Evolutionary conservation across 1,140 invertebrate species (phyloP).

Genomic region (Kradibia gibbosae): DNA sequence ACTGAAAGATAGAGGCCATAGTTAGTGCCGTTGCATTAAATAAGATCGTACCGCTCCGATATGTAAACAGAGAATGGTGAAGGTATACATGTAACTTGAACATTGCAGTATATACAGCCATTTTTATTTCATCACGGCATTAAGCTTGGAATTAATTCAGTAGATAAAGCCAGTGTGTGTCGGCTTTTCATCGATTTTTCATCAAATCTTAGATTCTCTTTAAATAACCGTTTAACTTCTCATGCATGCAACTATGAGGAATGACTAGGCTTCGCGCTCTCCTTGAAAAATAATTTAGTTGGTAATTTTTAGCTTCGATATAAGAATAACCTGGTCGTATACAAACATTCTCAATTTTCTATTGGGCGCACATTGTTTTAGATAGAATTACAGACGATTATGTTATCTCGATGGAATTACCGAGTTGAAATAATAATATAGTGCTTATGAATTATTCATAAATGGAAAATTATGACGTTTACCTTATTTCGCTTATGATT

Average conservation of each 20-base stretch:
- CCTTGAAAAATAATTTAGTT: conserved; percentile 33
- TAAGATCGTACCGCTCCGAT: conserved; percentile 29
- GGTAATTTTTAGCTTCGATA: conserved; percentile 8
- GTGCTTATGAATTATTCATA: background rate
- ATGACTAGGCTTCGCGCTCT: background rate
- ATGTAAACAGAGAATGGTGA: background rate
- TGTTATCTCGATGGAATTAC: background rate
- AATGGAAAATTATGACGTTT: background rate
- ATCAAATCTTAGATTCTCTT: conserved; percentile 25
- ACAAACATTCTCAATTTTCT: background rate
- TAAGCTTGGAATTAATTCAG: conserved; percentile 42
- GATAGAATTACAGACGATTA: background rate
- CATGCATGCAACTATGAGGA: conserved; percentile 35
- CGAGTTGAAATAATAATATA: background rate
- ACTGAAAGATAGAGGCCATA: background rate
- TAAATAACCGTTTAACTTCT: conserved; percentile 31
- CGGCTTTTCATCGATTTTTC: background rate
- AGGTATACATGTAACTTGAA: background rate
- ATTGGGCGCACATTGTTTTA: background rate
- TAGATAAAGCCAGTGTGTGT: conserved; percentile 30
- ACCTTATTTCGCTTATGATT: background rate
- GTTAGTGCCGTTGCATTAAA: conserved; percentile 25
- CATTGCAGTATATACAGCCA: conserved; percentile 25
- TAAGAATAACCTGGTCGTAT: background rate
- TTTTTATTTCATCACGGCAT: conserved; percentile 18